Evolutionary conservation across 2,797 vertebrate genomes (phyloP).

Genomic region (Cygnus olor): DNA sequence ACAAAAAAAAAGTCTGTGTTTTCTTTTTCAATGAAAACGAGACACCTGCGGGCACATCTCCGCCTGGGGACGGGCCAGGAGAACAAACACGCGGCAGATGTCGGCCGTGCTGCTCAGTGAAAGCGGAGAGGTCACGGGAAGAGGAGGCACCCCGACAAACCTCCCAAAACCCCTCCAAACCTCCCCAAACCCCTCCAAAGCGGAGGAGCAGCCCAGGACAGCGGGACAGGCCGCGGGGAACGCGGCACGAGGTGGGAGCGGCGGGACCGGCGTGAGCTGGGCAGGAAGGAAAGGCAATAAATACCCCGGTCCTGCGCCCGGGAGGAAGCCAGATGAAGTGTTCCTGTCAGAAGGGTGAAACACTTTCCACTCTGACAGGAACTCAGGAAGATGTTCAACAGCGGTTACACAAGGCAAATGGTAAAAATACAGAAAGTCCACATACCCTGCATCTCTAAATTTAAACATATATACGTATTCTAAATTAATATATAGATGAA

Average conservation of each 20-base stretch:
- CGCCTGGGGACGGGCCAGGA: not conserved
- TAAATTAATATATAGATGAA: not conserved
- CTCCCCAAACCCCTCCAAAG: not conserved
- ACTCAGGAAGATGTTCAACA: constrained; percentile 5
- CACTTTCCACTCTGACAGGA: constrained; percentile 3
- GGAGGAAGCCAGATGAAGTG: constrained; percentile 42
- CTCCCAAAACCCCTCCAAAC: not conserved
- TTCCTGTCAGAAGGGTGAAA: not conserved
- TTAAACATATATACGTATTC: not conserved
- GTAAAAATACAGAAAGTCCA: not conserved
- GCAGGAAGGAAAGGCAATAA: constrained; percentile 61
- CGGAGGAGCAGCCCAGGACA: not conserved
- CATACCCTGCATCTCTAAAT: not conserved
- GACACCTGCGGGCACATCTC: not conserved
- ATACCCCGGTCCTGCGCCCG: not conserved
- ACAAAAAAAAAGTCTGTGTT: not conserved
- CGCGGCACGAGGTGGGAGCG: rapidly evolving
- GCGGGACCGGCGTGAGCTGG: not conserved
- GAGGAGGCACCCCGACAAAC: too few species aligned
- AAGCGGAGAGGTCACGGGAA: not conserved
- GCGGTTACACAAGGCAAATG: not conserved
- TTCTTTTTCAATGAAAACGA: not conserved
- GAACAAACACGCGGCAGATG: not conserved
- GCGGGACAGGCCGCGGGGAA: not conserved
- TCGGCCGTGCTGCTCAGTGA: not conserved